These are phyloP conservation scores for Lacerta agilis DNA, from an alignment of 2,797 vertebrate species.

Conservation along the genomic window DNA sequence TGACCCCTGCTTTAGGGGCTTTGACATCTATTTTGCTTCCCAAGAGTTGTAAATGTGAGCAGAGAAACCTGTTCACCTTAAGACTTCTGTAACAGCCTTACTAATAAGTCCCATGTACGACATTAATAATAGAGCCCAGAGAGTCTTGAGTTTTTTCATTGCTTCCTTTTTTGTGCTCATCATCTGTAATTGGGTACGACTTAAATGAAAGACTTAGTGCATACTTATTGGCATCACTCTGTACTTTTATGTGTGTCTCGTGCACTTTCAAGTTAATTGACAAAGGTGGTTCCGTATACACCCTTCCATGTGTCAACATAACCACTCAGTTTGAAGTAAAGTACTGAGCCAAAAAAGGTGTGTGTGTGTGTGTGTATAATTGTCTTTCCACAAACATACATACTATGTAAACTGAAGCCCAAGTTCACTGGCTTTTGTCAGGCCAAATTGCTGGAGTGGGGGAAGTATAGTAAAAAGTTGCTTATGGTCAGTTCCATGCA, in stretches of 20 bases:
- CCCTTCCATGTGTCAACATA: not conserved
- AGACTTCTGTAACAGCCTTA: not conserved
- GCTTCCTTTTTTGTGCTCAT: not conserved
- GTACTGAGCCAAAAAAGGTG: not conserved
- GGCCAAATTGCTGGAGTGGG: not conserved
- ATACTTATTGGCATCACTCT: not conserved
- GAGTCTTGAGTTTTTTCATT: not conserved
- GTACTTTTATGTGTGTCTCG: not conserved
- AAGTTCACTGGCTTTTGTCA: not conserved
- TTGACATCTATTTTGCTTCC: not conserved
- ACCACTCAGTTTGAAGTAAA: not conserved
- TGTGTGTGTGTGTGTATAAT: not conserved
- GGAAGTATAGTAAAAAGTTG: rapidly evolving
- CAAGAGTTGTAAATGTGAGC: rapidly evolving
- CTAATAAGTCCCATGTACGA: not conserved
- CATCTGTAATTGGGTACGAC: not conserved
- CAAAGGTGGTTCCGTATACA: rapidly evolving
- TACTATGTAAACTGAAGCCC: rapidly evolving
- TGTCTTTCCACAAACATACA: not conserved
- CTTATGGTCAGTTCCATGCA: not conserved
- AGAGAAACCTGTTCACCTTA: not conserved
- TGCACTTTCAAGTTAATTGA: not conserved
- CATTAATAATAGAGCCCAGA: not conserved
- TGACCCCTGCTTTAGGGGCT: slow-evolving; percentile 1
- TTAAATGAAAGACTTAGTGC: not conserved